A percentile compares a stretch with the other conserved stretches of the same genome.
Conservation (phyloP, 2,113 vertebrate species). For the Gnathonemus longibarbis region DNA sequence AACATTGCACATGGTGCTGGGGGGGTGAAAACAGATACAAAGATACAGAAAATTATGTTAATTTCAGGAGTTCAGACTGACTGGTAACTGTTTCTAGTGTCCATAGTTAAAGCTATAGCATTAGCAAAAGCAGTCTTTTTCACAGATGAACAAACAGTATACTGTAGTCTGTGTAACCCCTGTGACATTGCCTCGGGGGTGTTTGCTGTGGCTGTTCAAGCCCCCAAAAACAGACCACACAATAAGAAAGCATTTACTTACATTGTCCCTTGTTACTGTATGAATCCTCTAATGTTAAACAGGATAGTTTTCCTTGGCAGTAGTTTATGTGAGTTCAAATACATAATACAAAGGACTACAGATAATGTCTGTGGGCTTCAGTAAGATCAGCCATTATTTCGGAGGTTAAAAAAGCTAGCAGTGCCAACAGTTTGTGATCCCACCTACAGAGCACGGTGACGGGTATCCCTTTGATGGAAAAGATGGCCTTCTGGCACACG, state of each 20-base stretch:
- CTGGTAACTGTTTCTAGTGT: background rate
- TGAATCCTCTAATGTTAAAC: background rate
- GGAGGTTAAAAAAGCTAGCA: background rate
- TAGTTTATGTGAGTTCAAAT: background rate
- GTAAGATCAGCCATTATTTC: background rate
- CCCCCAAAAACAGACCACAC: background rate
- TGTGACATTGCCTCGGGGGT: background rate
- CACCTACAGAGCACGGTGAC: constrained; percentile 83
- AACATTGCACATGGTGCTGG: background rate
- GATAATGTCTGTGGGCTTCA: background rate
- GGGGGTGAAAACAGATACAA: background rate
- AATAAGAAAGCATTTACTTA: background rate
- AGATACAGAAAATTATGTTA: background rate
- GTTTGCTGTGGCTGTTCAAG: background rate
- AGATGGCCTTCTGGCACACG: constrained; percentile 92
- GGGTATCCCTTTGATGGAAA: constrained; percentile 98
- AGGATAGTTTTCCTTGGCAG: background rate
- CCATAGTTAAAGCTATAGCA: background rate
- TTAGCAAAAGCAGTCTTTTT: background rate
- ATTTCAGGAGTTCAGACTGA: background rate
- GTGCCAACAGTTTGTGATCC: constrained; percentile 17
- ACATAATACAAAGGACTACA: background rate
- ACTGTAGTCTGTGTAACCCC: background rate
- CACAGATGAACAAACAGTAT: background rate
- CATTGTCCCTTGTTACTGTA: background rate